These are phyloP conservation scores for Hepsetus odoe DNA, from an alignment of 2,113 vertebrate species.

Conservation along the genomic window DNA sequence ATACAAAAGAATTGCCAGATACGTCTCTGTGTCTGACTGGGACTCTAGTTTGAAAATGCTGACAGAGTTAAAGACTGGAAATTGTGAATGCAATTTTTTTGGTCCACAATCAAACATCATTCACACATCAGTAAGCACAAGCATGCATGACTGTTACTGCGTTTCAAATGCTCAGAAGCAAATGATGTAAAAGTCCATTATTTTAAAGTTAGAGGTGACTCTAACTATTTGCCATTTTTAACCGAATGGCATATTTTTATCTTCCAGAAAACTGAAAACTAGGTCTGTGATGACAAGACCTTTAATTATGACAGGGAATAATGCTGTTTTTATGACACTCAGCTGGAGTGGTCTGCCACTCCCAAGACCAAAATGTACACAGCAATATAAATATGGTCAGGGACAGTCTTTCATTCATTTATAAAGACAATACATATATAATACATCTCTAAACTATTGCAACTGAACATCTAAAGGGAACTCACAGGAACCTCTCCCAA, in stretches of 20 bases:
- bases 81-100: too few relatives aligned
- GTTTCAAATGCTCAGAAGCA: too few relatives aligned
- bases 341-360: constrained; percentile 54
- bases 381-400: constrained; percentile 38
- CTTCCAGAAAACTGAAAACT: constrained; percentile 38
- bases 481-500: too few relatives aligned
- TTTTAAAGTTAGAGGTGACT: constrained; percentile 14
- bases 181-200: not conserved
- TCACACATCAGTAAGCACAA: too few relatives aligned
- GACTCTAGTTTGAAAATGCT: too few relatives aligned
- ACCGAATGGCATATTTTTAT: constrained; percentile 56
- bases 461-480: too few relatives aligned
- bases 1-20: not conserved
- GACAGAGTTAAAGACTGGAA: too few relatives aligned
- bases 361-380: constrained; percentile 44
- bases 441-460: too few relatives aligned
- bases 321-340: constrained; percentile 58
- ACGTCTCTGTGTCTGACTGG: not conserved
- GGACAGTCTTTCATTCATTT: not conserved
- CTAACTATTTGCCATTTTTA: constrained; percentile 42
- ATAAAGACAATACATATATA: too few relatives aligned
- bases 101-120: too few relatives aligned
- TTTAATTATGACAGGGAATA: constrained; percentile 62
- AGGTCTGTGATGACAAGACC: constrained; percentile 45
- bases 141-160: too few relatives aligned